A percentile compares a stretch with the other conserved stretches of the same genome.
Evolutionary conservation across 2,113 vertebrate species (phyloP).

Genomic region (Columbina picui): DNA sequence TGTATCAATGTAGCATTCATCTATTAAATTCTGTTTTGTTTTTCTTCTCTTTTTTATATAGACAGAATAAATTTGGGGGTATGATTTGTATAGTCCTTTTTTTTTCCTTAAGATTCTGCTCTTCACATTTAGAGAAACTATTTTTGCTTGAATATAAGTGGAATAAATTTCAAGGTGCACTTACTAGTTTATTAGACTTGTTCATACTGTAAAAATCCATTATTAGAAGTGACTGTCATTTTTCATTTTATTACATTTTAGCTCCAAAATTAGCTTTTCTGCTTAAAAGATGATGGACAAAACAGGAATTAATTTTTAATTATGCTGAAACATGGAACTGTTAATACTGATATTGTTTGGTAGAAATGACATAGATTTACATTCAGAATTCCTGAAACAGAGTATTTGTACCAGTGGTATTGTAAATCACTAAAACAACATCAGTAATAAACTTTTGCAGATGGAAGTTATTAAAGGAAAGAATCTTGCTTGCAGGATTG

Average conservation of each 20-base stretch:
- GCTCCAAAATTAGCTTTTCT: not conserved
- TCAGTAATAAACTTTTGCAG: not conserved
- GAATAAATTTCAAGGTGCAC: not conserved
- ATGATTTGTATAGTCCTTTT: not conserved
- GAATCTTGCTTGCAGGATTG: not conserved
- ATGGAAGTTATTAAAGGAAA: not conserved
- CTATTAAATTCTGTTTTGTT: not conserved
- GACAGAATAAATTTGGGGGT: not conserved
- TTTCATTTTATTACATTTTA: not conserved
- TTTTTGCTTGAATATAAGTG: not conserved
- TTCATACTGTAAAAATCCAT: not conserved
- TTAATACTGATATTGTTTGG: not conserved
- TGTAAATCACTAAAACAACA: not conserved
- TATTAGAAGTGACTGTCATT: not conserved
- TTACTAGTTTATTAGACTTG: not conserved
- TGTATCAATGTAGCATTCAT: not conserved
- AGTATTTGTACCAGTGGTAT: not conserved
- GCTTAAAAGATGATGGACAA: not conserved
- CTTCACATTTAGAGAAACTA: not conserved
- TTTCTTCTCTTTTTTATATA: not conserved
- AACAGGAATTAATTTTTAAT: not conserved
- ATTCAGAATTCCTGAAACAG: not conserved
- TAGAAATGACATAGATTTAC: not conserved
- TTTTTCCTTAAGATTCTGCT: not conserved
- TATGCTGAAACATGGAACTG: not conserved